A percentile compares a stretch with the other conserved stretches of the same genome.
Evolutionary conservation across 2,113 vertebrate genomes (phyloP).

Genomic region (Tachycineta bicolor): DNA sequence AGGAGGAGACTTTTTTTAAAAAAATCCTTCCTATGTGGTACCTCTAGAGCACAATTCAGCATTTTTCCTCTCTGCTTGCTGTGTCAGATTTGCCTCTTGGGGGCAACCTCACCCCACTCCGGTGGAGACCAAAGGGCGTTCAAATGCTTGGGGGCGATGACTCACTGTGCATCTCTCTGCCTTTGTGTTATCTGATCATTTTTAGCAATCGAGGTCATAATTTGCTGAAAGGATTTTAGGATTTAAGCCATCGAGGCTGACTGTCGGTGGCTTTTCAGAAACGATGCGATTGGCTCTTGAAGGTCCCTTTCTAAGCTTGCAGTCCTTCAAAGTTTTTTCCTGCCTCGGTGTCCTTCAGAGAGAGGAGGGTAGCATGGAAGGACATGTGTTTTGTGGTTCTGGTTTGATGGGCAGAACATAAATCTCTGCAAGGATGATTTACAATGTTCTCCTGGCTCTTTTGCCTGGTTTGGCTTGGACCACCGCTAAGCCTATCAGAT

Average conservation of each 20-base stretch:
- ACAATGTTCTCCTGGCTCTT: not conserved
- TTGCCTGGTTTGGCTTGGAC: not conserved
- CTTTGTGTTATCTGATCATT: not conserved
- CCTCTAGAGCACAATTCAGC: not conserved
- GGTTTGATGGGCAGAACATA: not conserved
- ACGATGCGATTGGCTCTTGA: not conserved
- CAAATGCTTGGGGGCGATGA: not conserved
- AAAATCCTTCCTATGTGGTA: not conserved
- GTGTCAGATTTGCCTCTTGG: slow-evolving; percentile 42
- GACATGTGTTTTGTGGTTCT: not conserved
- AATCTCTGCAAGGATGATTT: not conserved
- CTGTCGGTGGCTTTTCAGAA: not conserved
- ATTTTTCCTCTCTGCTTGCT: not conserved
- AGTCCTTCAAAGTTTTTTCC: not conserved
- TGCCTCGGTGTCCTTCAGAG: not conserved
- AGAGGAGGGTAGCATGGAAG: not conserved
- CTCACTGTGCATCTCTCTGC: not conserved
- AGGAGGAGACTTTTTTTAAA: not conserved
- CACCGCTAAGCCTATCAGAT: not conserved
- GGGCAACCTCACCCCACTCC: slow-evolving; percentile 35
- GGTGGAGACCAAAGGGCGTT: not conserved
- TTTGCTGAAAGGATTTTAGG: slow-evolving; percentile 31
- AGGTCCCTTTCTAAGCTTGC: not conserved
- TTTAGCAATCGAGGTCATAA: slow-evolving; percentile 10
- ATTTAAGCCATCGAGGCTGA: not conserved